Conservation (phyloP, 2,888 invertebrate species). For the Trichopria drosophilae region DNA sequence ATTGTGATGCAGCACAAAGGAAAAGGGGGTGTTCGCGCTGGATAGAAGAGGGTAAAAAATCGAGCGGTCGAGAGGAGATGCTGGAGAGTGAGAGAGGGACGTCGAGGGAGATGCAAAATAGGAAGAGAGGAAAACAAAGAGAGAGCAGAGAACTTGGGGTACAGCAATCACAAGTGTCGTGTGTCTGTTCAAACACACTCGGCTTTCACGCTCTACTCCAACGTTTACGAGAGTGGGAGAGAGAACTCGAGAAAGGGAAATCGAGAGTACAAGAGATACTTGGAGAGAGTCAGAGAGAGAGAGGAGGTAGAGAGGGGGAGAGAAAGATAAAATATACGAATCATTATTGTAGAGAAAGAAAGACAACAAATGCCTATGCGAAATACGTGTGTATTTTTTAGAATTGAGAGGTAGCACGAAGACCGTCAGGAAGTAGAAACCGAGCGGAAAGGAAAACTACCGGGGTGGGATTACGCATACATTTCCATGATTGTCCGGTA, state of each 20-base stretch:
- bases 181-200: constrained; percentile 57
- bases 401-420: too few relatives aligned
- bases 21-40: constrained; percentile 16
- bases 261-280: constrained; percentile 9
- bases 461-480: too few relatives aligned
- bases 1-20: constrained; percentile 54
- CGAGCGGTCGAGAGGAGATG: constrained; percentile 8
- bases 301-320: constrained; percentile 11
- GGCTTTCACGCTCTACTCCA: constrained; percentile 33
- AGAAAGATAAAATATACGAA: constrained; percentile 15
- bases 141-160: constrained; percentile 17
- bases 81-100: background rate
- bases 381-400: too few relatives aligned
- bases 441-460: too few relatives aligned
- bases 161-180: constrained; percentile 53
- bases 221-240: constrained; percentile 17
- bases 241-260: constrained; percentile 22
- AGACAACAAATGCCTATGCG: too few relatives aligned
- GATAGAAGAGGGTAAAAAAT: constrained; percentile 12
- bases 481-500: too few relatives aligned
- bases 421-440: too few relatives aligned
- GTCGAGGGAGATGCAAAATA: constrained; percentile 17
- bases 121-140: constrained; percentile 20
- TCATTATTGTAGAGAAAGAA: too few relatives aligned
- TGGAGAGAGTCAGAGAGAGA: constrained; percentile 13